Percentiles rank a stretch among this genome's conserved stretches.
Evolutionary conservation across 1,140 invertebrate species (phyloP).

Genomic region (Drosophila ananassae): DNA sequence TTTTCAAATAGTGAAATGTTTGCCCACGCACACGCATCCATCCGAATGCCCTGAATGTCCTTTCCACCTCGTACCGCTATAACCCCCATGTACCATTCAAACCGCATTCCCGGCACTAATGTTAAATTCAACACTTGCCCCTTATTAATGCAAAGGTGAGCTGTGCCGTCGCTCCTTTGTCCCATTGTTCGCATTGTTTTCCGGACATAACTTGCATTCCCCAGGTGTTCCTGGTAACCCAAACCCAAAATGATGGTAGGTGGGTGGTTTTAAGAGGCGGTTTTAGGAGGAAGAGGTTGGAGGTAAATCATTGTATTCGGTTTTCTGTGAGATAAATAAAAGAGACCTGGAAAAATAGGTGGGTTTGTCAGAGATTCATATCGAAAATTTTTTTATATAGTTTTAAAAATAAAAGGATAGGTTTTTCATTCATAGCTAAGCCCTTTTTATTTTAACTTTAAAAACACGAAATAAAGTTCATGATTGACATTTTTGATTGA

Average conservation of each 20-base stretch:
- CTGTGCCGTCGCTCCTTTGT: neutral
- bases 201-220: conserved; percentile 41
- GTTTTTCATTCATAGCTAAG: no score
- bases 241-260: conserved; percentile 8
- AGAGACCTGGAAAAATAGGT: neutral
- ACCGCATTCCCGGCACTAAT: conserved; percentile 30
- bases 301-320: neutral
- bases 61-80: no score
- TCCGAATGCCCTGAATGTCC: conserved; percentile 31
- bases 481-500: no score
- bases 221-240: conserved; percentile 13
- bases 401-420: no score
- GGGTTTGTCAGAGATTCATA: neutral
- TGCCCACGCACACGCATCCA: conserved; percentile 41
- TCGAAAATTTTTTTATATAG: neutral
- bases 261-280: neutral
- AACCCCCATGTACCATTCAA: neutral
- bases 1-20: conserved; percentile 76
- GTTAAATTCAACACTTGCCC: conserved; percentile 42
- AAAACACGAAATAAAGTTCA: no score
- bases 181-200: conserved; percentile 52
- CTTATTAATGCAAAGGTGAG: conserved; percentile 44
- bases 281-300: neutral
- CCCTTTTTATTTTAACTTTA: no score
- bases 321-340: neutral